Evolutionary conservation across 2,888 invertebrate genomes (phyloP), one percentile per base, ranked within the genome.

Genomic region (Nezara viridula): DNA sequence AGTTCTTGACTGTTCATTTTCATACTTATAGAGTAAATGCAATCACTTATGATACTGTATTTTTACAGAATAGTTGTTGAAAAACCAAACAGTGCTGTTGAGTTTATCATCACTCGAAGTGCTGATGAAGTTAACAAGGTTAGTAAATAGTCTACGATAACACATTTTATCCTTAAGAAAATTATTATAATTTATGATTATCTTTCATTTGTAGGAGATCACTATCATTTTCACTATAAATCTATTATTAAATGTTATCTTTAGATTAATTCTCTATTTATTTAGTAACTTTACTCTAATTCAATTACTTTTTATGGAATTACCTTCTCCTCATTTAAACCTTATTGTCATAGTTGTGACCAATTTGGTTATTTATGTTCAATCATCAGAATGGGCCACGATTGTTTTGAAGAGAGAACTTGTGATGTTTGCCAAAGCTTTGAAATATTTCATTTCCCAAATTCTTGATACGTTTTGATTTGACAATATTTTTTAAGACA

Each of bases 221-320:
- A 55, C 12, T 55, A n/a, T 55, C n/a, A n/a, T n/a, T n/a, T n/a
- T n/a, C n/a, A n/a, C 1, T 55, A 55, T n/a, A 55, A 10, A 55
- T 55, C 55, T 10, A n/a, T 55, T n/a, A 21, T 55, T 55, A 55
- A 55, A 55, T 55, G n/a, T n/a, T 55, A n/a, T 44, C 49, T 92
- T 92, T 90, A 91, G 0, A 32, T 19, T 73, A 27, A 73, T 91
- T 77, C n/a, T n/a, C n/a, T n/a, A n/a, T n/a, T n/a, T n/a, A n/a
- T n/a, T n/a, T n/a, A n/a, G n/a, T n/a, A n/a, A n/a, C n/a, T n/a
- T n/a, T n/a, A n/a, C n/a, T n/a, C n/a, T n/a, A n/a, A n/a, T n/a
- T n/a, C n/a, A n/a, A n/a, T n/a, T n/a, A n/a, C n/a, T n/a, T n/a
- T n/a, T n/a, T n/a, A n/a, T n/a, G n/a, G n/a, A n/a, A n/a, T n/a